Base-by-base conservation (phyloP, 2,113 vertebrate genomes). In the Amphiprion percula region DNA sequence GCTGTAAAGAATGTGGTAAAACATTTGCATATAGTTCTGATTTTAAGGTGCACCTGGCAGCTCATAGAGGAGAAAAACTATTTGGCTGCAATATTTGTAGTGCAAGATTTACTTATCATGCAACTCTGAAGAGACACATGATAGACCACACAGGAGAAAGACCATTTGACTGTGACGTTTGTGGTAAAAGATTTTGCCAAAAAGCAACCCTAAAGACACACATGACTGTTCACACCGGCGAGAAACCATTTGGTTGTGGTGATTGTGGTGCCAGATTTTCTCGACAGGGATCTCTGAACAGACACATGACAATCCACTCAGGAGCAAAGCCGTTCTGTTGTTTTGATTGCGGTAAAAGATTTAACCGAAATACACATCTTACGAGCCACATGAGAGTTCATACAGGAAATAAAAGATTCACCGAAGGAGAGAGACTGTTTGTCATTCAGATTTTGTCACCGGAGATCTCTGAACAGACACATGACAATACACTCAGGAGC, bases 1-100 rank as follows among this genome's bases (percentile, higher is more conserved):
- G 17, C 41, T 68, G 66, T 10, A 37, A 69, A 5, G 19, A 46
- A 23, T 69, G 67, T 46, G 44, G 44, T n/a, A 69, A 69, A 46
- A 69, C 33, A 15, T 69, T 69, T 21, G n/a, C 14, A 23, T n/a
- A 23, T 28, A 28, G 28, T 19, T 15, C 5, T 15, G 21, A n/a
- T 59, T 30, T 70, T 24, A 70, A 70, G 26, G 52, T 33, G 17
- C 67, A 69, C 53, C 26, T 56, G 53, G 28, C 21, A 1, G 0
- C 46, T 17, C 68, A 70, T 54, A 46, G 39, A 3, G 68, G 53
- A 46, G 19, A 47, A 11, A 59, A 44, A 77, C 11, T 8, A 23
- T n/a, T 23, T 12, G n/a, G n/a, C 21, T 8, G 52, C n/a, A 8
- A 53, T 8, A 23, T 53, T 53, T 50, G 19, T 15, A 4, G 15